phyloP scores from a whole-genome alignment of 2,888 invertebrate species.

The Deilephila elpenor region DNA sequence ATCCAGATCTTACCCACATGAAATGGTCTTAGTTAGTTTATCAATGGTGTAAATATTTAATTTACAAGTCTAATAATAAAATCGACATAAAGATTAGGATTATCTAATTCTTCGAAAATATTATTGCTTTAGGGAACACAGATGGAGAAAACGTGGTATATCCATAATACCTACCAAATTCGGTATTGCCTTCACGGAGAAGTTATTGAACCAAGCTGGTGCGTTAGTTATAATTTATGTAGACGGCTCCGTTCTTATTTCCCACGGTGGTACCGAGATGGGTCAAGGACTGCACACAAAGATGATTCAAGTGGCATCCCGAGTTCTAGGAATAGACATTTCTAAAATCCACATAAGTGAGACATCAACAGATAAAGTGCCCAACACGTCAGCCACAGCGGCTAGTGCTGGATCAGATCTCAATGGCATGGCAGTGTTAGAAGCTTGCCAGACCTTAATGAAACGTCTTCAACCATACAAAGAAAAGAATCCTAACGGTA shows the following conservation, averaged over 20 bases:
- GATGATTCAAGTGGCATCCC: slow-evolving; percentile 95
- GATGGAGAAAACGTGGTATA: slow-evolving; percentile 95
- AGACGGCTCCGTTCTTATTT: slow-evolving; percentile 94
- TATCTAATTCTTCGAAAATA: background rate
- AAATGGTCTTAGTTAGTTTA: background rate
- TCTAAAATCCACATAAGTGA: slow-evolving; percentile 92
- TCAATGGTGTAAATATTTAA: background rate
- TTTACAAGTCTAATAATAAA: background rate
- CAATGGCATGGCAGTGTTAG: slow-evolving; percentile 95
- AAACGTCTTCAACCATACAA: slow-evolving; percentile 90
- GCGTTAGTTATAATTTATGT: slow-evolving; percentile 94
- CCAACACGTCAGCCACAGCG: slow-evolving; percentile 95
- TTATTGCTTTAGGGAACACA: slow-evolving; percentile 84
- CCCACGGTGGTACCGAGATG: slow-evolving; percentile 98
- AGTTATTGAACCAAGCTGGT: slow-evolving; percentile 93
- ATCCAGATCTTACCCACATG: too few relatives aligned
- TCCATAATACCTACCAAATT: slow-evolving; percentile 92
- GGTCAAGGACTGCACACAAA: slow-evolving; percentile 98
- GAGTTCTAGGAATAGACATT: slow-evolving; percentile 87
- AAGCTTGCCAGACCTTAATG: slow-evolving; percentile 91
- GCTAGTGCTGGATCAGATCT: slow-evolving; percentile 95
- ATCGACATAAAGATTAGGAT: background rate
- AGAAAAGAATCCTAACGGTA: slow-evolving; percentile 89
- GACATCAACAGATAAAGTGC: slow-evolving; percentile 95
- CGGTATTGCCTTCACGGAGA: slow-evolving; percentile 92